Conservation (phyloP, 2,113 vertebrate genomes). For the Lagenorhynchus albirostris region DNA sequence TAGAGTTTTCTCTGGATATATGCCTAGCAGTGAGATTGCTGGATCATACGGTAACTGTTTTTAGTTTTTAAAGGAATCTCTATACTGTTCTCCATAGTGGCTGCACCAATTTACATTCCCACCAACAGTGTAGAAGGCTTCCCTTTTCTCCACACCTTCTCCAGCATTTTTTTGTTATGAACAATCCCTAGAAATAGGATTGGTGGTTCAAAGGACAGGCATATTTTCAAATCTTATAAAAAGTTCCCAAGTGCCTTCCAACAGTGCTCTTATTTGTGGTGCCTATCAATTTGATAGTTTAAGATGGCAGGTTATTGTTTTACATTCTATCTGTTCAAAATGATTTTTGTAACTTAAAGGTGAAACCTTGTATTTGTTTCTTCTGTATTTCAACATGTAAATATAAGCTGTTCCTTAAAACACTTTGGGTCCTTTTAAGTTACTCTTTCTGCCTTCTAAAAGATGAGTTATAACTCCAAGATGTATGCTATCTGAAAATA, state of each 20-base stretch:
- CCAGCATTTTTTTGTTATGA: background rate
- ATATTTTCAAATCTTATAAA: background rate
- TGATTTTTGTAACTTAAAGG: background rate
- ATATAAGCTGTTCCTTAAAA: background rate
- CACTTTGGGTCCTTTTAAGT: background rate
- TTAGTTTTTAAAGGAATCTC: no score
- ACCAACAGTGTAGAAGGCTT: no score
- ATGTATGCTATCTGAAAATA: background rate
- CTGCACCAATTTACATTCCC: no score
- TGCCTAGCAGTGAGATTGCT: no score
- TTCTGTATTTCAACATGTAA: background rate
- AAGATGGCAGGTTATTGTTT: background rate
- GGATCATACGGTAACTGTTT: no score
- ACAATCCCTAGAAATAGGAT: background rate
- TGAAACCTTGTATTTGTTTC: background rate
- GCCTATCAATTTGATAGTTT: background rate
- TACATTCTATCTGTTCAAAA: background rate
- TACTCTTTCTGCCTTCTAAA: background rate
- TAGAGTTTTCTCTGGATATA: no score
- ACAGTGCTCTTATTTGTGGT: background rate
- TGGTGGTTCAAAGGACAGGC: background rate
- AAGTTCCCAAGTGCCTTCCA: background rate
- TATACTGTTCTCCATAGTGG: no score
- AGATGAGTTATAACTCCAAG: background rate
- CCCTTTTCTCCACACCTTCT: no score